These are phyloP conservation scores for Ooceraea biroi DNA, from an alignment of 1,140 invertebrate genomes.

Conservation along the genomic window DNA sequence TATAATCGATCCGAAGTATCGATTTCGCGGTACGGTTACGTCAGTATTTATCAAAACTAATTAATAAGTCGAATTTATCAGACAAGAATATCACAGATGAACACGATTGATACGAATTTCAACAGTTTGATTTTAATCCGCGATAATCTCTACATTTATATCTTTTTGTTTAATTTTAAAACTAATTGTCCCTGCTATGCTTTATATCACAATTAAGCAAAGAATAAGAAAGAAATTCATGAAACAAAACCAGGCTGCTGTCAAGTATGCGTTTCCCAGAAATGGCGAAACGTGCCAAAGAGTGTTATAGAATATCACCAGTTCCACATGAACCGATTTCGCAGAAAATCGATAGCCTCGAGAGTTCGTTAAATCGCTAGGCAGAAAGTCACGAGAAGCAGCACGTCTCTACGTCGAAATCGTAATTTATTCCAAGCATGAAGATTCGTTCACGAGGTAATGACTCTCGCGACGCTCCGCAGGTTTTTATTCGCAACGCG, in stretches of 20 bases:
- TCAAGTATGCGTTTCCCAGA: neutral
- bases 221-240: neutral
- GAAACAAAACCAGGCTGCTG: neutral
- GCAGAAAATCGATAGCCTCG: neutral
- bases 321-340: neutral
- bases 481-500: slow-evolving; percentile 27
- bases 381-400: slow-evolving; percentile 16
- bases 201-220: no score
- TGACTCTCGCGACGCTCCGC: slow-evolving; percentile 2
- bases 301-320: neutral
- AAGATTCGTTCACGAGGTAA: slow-evolving; percentile 36
- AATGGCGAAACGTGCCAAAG: neutral
- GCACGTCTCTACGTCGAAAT: neutral
- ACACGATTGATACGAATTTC: neutral
- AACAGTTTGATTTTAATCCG: neutral
- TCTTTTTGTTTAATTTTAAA: neutral
- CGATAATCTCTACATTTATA: neutral
- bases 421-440: slow-evolving; percentile 54
- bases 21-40: neutral
- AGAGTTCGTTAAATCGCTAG: neutral
- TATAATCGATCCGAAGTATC: neutral
- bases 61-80: slow-evolving; percentile 20
- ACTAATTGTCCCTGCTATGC: neutral
- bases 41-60: slow-evolving; percentile 15
- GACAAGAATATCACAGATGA: neutral